Percentiles rank a stretch among this genome's conserved stretches.
Evolutionary conservation across 2,797 vertebrate genomes (phyloP).

Genomic region (Megalops cyprinoides): DNA sequence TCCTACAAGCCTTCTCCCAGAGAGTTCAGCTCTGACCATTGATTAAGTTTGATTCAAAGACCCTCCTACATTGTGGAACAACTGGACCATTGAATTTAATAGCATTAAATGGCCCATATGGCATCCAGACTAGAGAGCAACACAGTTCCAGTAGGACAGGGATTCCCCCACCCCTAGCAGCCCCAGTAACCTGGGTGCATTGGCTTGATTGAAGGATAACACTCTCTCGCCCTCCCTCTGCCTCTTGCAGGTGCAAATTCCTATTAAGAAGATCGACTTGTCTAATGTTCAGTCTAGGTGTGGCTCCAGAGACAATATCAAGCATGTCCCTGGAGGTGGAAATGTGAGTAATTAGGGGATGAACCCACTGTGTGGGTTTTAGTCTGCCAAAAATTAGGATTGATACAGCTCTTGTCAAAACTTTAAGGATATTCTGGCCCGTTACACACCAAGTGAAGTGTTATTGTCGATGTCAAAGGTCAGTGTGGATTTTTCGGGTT

Average conservation of each 20-base stretch:
- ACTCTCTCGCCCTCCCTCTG: conserved; percentile 13
- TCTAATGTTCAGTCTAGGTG: conserved; percentile 84
- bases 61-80: no score
- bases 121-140: neutral
- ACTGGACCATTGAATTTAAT: no score
- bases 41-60: no score
- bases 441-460: conserved; percentile 33
- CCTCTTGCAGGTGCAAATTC: conserved; percentile 73
- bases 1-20: no score
- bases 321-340: conserved; percentile 74
- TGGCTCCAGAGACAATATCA: conserved; percentile 89
- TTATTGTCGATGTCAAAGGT: neutral
- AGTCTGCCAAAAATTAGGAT: conserved; percentile 62
- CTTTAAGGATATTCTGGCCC: conserved; percentile 39
- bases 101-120: neutral
- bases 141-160: neutral
- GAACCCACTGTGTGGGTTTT: conserved; percentile 45
- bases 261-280: conserved; percentile 85
- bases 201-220: conserved; percentile 10
- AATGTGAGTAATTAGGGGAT: conserved; percentile 76
- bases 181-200: neutral
- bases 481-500: conserved; percentile 20
- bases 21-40: no score
- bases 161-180: no score
- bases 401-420: conserved; percentile 22